A percentile compares a stretch with the other conserved stretches of the same genome.
Evolutionary conservation across 2,888 invertebrate genomes (phyloP).

Genomic region (Tetranychus piercei): DNA sequence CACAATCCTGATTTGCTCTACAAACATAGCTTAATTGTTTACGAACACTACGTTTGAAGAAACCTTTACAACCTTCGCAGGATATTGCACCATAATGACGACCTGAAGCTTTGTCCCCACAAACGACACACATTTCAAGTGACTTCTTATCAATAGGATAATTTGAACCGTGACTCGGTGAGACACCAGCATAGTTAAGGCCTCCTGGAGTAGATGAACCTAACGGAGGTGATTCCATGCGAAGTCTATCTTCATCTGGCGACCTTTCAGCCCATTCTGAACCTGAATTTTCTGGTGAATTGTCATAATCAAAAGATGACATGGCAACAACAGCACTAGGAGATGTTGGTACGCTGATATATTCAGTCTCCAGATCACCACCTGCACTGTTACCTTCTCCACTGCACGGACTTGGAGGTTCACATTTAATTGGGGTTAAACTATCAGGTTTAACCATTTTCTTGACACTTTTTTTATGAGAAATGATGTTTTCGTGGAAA

Average conservation of each 20-base stretch:
- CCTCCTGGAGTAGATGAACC: background rate
- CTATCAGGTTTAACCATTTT: constrained; percentile 14
- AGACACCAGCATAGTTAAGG: constrained; percentile 7
- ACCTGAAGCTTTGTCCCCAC: constrained; percentile 83
- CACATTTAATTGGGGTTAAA: constrained; percentile 20
- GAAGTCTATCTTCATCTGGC: constrained; percentile 17
- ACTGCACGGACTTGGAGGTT: constrained; percentile 19
- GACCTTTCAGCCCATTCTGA: constrained; percentile 21
- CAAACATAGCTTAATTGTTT: constrained; percentile 94
- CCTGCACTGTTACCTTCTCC: constrained; percentile 21
- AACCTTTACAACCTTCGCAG: constrained; percentile 92
- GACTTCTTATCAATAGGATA: constrained; percentile 21
- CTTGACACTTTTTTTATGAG: background rate
- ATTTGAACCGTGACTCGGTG: constrained; percentile 11
- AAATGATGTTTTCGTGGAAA: background rate
- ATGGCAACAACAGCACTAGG: constrained; percentile 22
- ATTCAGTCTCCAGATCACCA: constrained; percentile 20
- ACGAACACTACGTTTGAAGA: constrained; percentile 89
- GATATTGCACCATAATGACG: constrained; percentile 49
- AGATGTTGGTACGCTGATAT: constrained; percentile 22
- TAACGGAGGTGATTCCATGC: constrained; percentile 14
- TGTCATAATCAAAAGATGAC: constrained; percentile 21
- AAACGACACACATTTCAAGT: constrained; percentile 54
- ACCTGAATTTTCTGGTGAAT: constrained; percentile 21
- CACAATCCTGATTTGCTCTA: constrained; percentile 83